These are phyloP conservation scores for Anser cygnoides DNA, from an alignment of 2,113 vertebrate species.

Conservation along the genomic window DNA sequence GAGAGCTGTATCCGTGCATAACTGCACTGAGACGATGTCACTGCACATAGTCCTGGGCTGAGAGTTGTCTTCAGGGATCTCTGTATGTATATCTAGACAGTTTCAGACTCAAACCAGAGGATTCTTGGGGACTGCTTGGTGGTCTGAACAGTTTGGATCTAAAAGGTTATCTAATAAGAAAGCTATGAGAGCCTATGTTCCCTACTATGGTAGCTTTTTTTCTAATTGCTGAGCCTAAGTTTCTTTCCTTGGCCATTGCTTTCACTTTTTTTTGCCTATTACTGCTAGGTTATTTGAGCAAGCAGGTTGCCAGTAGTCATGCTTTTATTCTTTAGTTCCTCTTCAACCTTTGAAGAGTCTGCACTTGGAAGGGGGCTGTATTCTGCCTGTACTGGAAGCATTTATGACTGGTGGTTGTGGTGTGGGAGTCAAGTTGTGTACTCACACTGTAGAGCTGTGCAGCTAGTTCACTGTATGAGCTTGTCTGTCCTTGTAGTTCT, in stretches of 20 bases:
- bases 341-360: not conserved
- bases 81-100: not conserved
- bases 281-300: not conserved
- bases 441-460: not conserved
- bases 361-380: not conserved
- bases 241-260: not conserved
- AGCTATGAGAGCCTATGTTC: rapidly evolving
- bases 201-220: not conserved
- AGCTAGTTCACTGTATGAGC: not conserved
- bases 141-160: not conserved
- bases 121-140: not conserved
- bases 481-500: not conserved
- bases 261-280: not conserved
- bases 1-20: not conserved
- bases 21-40: not conserved
- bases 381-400: not conserved
- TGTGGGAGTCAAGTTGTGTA: not conserved
- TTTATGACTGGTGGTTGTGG: not conserved
- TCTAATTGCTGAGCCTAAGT: not conserved
- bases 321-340: not conserved
- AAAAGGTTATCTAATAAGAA: not conserved
- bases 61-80: not conserved
- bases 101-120: not conserved
- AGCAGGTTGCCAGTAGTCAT: not conserved
- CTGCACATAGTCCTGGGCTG: rapidly evolving